Evolutionary conservation across 1,140 invertebrate genomes (phyloP).

Genomic region (Calliphora vicina): DNA sequence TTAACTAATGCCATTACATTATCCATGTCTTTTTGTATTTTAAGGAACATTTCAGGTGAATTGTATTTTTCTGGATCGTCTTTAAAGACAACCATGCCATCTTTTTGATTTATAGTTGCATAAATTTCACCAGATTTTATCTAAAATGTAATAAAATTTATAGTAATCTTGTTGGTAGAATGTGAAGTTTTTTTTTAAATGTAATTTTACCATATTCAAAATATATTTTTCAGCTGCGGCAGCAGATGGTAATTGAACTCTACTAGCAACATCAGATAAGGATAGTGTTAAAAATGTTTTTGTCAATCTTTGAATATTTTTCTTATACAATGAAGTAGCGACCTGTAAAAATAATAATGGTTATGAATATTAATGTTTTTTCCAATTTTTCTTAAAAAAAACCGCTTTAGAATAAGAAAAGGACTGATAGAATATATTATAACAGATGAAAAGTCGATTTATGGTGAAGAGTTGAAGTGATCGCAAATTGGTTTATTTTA

Average conservation of each 20-base stretch:
- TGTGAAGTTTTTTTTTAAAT: background rate
- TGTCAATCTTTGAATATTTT: conserved; percentile 95
- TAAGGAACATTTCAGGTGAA: conserved; percentile 83
- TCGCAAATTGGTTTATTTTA: too few relatives aligned
- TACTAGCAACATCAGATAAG: conserved; percentile 89
- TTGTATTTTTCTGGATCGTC: conserved; percentile 97
- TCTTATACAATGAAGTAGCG: conserved; percentile 88
- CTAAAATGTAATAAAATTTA: conserved; percentile 64
- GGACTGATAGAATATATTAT: too few relatives aligned
- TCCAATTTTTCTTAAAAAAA: too few relatives aligned
- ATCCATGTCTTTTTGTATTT: conserved; percentile 88
- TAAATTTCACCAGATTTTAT: conserved; percentile 97
- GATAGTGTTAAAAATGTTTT: conserved; percentile 97
- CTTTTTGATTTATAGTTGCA: conserved; percentile 96
- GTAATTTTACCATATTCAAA: conserved; percentile 84
- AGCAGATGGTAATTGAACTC: conserved; percentile 84
- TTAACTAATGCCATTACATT: conserved; percentile 86
- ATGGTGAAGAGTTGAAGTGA: too few relatives aligned
- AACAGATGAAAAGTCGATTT: too few relatives aligned
- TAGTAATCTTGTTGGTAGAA: background rate
- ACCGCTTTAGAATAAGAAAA: too few relatives aligned
- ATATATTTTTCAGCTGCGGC: conserved; percentile 93
- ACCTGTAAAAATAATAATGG: conserved; percentile 70
- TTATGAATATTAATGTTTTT: too few relatives aligned
- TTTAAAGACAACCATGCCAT: conserved; percentile 97